Percentiles rank a stretch among this genome's conserved stretches.
Conservation (phyloP, 2,797 vertebrate genomes). For the Lacerta bilineata region DNA sequence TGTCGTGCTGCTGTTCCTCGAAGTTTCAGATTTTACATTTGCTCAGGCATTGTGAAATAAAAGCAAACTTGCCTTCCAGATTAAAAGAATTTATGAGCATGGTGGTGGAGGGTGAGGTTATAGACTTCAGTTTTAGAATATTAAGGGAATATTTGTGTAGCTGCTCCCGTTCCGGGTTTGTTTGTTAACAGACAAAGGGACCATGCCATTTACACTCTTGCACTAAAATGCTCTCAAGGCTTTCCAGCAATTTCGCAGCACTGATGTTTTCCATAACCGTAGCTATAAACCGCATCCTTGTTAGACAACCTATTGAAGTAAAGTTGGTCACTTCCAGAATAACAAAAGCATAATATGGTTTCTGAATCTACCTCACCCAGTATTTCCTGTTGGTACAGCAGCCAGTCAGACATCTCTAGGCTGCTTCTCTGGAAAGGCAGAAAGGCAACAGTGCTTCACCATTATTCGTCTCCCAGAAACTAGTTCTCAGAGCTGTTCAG, state of each 20-base stretch:
- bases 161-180: neutral
- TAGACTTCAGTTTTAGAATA: neutral
- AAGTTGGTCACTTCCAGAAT: neutral
- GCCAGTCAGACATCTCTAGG: neutral
- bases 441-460: neutral
- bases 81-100: slow-evolving; percentile 11
- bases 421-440: neutral
- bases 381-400: neutral
- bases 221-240: neutral
- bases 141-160: neutral
- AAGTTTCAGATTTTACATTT: neutral
- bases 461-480: neutral
- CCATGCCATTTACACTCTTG: neutral
- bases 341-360: neutral
- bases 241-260: neutral
- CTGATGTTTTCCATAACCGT: neutral
- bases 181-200: neutral
- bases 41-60: neutral
- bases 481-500: neutral
- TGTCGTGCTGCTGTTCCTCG: neutral
- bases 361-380: neutral
- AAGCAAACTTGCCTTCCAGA: slow-evolving; percentile 2
- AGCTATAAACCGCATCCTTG: neutral
- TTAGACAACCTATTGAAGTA: neutral
- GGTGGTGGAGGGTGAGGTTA: neutral